phyloP scores from a whole-genome alignment of 2,113 vertebrate species.

The Varanus komodoensis region DNA sequence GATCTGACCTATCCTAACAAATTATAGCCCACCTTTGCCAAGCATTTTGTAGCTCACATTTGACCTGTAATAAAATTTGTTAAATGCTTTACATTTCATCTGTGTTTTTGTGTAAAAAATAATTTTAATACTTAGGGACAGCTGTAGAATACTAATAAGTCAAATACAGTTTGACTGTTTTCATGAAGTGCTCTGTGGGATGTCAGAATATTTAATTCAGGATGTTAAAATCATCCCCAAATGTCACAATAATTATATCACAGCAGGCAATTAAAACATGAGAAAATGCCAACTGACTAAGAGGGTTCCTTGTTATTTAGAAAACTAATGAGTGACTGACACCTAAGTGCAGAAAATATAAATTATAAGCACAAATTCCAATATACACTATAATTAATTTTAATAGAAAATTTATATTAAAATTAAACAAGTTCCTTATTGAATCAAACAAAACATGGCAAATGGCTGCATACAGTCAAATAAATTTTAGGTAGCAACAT shows the following conservation, averaged over 20 bases:
- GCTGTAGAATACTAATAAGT: slow-evolving; percentile 85
- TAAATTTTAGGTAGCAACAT: slow-evolving; percentile 27
- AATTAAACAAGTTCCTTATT: slow-evolving; percentile 53
- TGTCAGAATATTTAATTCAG: slow-evolving; percentile 94
- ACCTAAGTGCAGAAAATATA: slow-evolving; percentile 78
- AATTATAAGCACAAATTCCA: slow-evolving; percentile 72
- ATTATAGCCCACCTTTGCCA: slow-evolving; percentile 56
- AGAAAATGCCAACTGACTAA: slow-evolving; percentile 91
- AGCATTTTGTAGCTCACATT: slow-evolving; percentile 61
- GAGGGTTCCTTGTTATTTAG: slow-evolving; percentile 87
- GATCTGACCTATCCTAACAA: slow-evolving; percentile 17
- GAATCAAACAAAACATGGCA: slow-evolving; percentile 48
- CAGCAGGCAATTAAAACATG: slow-evolving; percentile 92
- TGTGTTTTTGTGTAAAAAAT: slow-evolving; percentile 77
- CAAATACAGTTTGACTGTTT: slow-evolving; percentile 87
- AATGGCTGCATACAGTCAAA: slow-evolving; percentile 40
- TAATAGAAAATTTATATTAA: slow-evolving; percentile 62
- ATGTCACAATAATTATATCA: slow-evolving; percentile 94
- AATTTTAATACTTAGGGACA: slow-evolving; percentile 84
- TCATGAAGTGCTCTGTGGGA: slow-evolving; percentile 88
- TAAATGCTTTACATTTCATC: slow-evolving; percentile 79
- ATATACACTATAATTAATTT: slow-evolving; percentile 69
- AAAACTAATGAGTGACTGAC: slow-evolving; percentile 87
- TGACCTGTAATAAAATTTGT: slow-evolving; percentile 66
- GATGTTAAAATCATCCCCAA: slow-evolving; percentile 92